Evolutionary conservation across 2,113 vertebrate species (phyloP).

Genomic region (Irena cyanogastra): DNA sequence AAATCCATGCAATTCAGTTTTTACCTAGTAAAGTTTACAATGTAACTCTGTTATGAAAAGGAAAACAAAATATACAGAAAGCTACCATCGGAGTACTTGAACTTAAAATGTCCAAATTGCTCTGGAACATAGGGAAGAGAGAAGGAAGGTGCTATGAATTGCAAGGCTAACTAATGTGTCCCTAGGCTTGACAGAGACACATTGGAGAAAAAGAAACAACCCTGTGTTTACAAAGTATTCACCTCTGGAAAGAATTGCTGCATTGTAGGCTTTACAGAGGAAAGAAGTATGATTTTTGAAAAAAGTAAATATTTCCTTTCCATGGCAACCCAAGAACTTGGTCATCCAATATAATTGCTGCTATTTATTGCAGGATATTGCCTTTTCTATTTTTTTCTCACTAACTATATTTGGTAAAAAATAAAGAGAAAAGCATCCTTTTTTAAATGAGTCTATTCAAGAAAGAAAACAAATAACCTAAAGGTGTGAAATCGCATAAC

Average conservation of each 20-base stretch:
- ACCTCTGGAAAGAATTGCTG: not conserved
- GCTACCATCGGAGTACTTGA: not conserved
- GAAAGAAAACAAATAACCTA: not conserved
- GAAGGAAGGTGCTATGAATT: not conserved
- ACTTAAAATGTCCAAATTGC: not conserved
- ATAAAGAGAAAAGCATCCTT: not conserved
- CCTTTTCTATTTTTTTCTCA: not conserved
- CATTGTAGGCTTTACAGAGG: not conserved
- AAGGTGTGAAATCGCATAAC: not conserved
- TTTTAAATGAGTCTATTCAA: not conserved
- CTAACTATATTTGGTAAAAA: not conserved
- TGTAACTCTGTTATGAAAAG: not conserved
- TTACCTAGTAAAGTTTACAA: not conserved
- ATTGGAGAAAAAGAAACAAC: fast-evolving
- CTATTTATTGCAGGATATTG: not conserved
- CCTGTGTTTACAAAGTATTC: not conserved
- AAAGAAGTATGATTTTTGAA: not conserved
- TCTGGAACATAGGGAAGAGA: not conserved
- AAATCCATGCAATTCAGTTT: not conserved
- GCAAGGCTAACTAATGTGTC: not conserved
- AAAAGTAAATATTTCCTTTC: not conserved
- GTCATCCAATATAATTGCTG: not conserved
- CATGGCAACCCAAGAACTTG: not conserved
- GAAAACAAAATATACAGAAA: not conserved
- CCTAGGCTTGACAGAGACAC: not conserved